Evolutionary conservation across 1,140 invertebrate species (phyloP), one percentile per base, ranked within the genome.

Genomic region (Globodera rostochiensis): DNA sequence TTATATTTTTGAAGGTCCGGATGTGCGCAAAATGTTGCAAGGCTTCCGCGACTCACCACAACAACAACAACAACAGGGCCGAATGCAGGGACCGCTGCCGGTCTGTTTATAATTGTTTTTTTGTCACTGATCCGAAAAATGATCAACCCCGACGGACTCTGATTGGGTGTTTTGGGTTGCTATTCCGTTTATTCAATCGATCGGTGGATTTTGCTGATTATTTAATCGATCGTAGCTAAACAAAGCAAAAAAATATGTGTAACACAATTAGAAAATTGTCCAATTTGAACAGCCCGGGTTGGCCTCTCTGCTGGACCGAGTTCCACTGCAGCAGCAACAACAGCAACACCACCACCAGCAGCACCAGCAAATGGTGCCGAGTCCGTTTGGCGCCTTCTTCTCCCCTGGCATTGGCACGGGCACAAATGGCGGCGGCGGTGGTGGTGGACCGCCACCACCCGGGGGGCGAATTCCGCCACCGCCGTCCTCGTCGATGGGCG

Each of bases 21-120:
- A 78, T 19, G 64, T 78, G 66, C 76, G 76, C 64, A 78, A 78
- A 70, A n/a, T 78, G 70, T 64, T 78, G 36, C 76, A 78, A 49
- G 70, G 47, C 8, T 78, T 78, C 69, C 46, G 69, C 19, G 69
- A 8, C 19, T 6, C 69, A 19, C 69, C 69, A 13, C 66, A 11
- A 47, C 25, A 47, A 13, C 66, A 11, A 47, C 25, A 47, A 6
- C 11, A 25, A 25, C 25, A 25, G 25, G 15, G 57, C 57, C 69
- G 25, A 25, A 6, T 21, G n/a, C n/a, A 15, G 15, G 57, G 57
- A 60, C 57, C 9, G 15, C 15, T 60, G 57, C 57, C 57, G 57
- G 57, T 60, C 9, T 4, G 57, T 60, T 60, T 7, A 2, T 60
- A 60, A 60, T 15, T 60, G 19, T 19, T 60, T 60, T 60, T 5